Conservation (phyloP, 2,113 vertebrate species). For the Pachycephala philippinensis region DNA sequence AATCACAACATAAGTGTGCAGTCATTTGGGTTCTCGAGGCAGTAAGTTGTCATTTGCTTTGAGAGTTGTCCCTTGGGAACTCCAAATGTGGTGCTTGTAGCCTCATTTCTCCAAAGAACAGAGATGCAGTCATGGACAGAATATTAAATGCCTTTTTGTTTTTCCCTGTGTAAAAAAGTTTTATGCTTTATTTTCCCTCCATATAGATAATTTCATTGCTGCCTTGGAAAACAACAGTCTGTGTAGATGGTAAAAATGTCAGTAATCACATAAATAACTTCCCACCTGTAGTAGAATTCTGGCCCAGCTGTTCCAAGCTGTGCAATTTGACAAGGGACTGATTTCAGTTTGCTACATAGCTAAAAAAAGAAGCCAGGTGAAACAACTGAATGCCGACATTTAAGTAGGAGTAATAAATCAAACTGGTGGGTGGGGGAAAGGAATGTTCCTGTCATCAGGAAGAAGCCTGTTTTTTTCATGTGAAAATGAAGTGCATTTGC, state of each 20-base stretch:
- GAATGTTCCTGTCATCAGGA: slow-evolving; percentile 18
- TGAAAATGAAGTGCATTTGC: neutral
- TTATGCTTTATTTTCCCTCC: neutral
- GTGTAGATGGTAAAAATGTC: neutral
- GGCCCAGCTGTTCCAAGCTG: neutral
- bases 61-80: neutral
- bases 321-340: neutral
- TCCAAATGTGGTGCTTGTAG: neutral
- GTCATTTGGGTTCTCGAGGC: neutral
- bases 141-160: neutral
- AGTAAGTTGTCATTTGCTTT: neutral
- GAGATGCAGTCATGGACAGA: neutral
- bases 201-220: neutral
- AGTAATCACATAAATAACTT: neutral
- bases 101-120: neutral
- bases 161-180: neutral
- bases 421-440: neutral
- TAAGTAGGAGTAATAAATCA: slow-evolving; percentile 46
- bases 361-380: slow-evolving; percentile 47
- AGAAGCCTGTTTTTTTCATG: neutral
- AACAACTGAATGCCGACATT: slow-evolving; percentile 17
- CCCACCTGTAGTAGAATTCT: neutral
- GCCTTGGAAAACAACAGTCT: neutral
- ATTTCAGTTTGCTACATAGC: neutral
- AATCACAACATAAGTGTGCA: neutral